Base-by-base conservation (phyloP, 2,888 invertebrate genomes). In the Drosophila nr. perissopoda region DNA sequence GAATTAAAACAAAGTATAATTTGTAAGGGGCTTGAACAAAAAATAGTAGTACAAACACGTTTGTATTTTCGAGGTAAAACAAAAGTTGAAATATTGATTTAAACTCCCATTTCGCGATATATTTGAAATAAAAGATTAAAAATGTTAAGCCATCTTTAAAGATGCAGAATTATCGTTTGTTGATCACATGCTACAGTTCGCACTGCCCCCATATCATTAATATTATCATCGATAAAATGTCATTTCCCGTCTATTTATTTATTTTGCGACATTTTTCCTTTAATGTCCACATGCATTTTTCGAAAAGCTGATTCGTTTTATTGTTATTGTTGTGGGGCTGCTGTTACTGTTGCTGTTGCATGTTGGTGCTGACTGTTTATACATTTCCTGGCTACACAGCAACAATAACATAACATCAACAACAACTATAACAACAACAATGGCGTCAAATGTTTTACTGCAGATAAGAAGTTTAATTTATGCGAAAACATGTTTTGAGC, bases 401-500 rank as follows among this genome's bases (percentile, higher is more conserved):
- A 69, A 48, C 68, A 82, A 25, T 45, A 45, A 65, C 59, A 61
- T 52, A 58, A 54, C 25, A 49, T 25, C 65, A 69, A 58, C 73
- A 66, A 36, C 67, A 81, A 61, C 58, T 58, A 52, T 68, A 63
- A 45, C 68, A 72, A 51, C 80, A 69, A 69, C 76, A 78, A 78
- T 80, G 85, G 73, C 86, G 73, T 86, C 89, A 89, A 88, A 88
- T 91, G 90, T 80, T 89, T 81, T 80, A 85, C 78, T 82, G 81
- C 87, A 82, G 90, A 90, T 90, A 90, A 90, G 90, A 89, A 87
- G 81, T 83, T 90, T 87, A 90, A 90, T 90, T 90, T 90, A 90
- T 90, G 90, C 90, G 90, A 87, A 90, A 87, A 84, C 90, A 90
- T 90, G 90, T 87, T 88, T 87, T 88, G 78, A 76, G 81, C 76